Evolutionary conservation across 2,113 vertebrate species (phyloP).

Genomic region (Centropus bengalensis): DNA sequence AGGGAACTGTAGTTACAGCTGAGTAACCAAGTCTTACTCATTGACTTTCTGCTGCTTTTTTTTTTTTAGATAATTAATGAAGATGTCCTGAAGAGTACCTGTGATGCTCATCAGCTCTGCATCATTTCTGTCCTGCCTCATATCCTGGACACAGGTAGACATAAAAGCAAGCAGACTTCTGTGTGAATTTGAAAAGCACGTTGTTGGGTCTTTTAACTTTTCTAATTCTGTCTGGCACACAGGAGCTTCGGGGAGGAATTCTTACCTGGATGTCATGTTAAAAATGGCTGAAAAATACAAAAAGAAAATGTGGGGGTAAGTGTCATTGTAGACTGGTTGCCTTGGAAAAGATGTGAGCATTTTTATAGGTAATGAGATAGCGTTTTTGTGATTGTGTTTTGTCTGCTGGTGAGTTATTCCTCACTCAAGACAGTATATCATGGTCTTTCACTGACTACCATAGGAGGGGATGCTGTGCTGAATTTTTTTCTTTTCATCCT

Average conservation of each 20-base stretch:
- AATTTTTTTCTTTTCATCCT: not conserved
- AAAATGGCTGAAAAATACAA: slow-evolving; percentile 97
- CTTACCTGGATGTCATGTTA: slow-evolving; percentile 90
- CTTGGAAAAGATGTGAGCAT: not conserved
- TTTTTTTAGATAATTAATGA: slow-evolving; percentile 84
- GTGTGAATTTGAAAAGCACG: not conserved
- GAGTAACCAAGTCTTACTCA: not conserved
- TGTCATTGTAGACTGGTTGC: not conserved
- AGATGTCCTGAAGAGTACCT: slow-evolving; percentile 86
- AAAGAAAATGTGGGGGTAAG: slow-evolving; percentile 99
- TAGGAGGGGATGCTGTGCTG: not conserved
- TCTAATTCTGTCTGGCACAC: not conserved
- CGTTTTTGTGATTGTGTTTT: not conserved
- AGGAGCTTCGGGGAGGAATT: slow-evolving; percentile 92
- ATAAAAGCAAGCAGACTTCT: not conserved
- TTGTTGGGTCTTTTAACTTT: not conserved
- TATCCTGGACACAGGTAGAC: slow-evolving; percentile 93
- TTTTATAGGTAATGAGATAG: not conserved
- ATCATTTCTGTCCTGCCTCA: slow-evolving; percentile 92
- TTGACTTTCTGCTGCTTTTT: not conserved
- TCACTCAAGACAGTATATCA: not conserved
- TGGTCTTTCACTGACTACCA: not conserved
- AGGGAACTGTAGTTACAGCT: not conserved
- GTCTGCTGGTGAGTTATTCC: not conserved
- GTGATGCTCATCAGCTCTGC: slow-evolving; percentile 93